phyloP scores from a whole-genome alignment of 2,888 invertebrate species.

The Cheilosia soror region DNA sequence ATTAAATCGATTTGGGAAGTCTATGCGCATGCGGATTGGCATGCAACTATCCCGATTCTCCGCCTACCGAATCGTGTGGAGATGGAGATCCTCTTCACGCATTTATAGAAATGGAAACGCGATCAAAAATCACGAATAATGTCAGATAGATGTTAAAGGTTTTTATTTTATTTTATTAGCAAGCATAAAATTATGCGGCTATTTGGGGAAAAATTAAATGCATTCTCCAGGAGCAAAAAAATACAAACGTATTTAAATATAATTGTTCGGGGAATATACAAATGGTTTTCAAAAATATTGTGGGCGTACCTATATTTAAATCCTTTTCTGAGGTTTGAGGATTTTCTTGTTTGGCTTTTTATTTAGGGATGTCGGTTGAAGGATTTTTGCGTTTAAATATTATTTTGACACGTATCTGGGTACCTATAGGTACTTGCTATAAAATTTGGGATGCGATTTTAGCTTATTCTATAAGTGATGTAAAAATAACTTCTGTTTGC shows the following conservation, averaged over 20 bases:
- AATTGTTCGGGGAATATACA: slow-evolving; percentile 20
- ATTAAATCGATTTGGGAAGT: slow-evolving; percentile 63
- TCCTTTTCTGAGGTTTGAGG: not conserved
- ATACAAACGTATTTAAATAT: slow-evolving; percentile 21
- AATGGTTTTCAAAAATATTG: slow-evolving; percentile 38
- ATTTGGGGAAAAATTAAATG: slow-evolving; percentile 48
- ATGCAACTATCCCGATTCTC: slow-evolving; percentile 43
- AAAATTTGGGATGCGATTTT: no score
- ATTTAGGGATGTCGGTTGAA: no score
- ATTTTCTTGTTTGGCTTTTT: no score
- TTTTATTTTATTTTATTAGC: slow-evolving; percentile 7
- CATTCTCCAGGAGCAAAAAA: slow-evolving; percentile 18
- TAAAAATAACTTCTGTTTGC: no score
- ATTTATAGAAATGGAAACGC: slow-evolving; percentile 65
- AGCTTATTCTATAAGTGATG: no score
- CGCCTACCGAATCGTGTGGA: not conserved
- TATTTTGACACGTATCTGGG: no score
- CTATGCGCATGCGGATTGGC: slow-evolving; percentile 46
- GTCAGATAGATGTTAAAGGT: slow-evolving; percentile 62
- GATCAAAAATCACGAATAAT: slow-evolving; percentile 59
- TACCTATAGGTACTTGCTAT: no score
- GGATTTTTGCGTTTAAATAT: no score
- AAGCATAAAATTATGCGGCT: slow-evolving; percentile 54
- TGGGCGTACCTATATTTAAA: slow-evolving; percentile 33
- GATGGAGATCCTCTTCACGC: not conserved